A percentile compares a stretch with the other conserved stretches of the same genome.
Evolutionary conservation across 2,888 invertebrate species (phyloP).

Genomic region (Agrotis puta): DNA sequence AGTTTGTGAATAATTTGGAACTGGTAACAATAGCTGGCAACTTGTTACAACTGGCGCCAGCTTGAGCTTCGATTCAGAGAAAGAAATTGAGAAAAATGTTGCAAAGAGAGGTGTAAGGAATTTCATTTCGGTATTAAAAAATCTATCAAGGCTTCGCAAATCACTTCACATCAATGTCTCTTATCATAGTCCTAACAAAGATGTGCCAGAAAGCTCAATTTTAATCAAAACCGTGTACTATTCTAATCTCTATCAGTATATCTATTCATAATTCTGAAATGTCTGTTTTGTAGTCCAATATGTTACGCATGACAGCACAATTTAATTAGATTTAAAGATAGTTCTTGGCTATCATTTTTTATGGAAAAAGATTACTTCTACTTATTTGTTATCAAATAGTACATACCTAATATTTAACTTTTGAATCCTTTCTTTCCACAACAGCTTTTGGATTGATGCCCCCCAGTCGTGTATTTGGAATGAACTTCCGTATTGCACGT

Average conservation of each 20-base stretch:
- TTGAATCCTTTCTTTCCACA: too few relatives aligned
- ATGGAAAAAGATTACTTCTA: background rate
- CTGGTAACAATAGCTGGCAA: conserved; percentile 35
- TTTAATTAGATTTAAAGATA: conserved; percentile 20
- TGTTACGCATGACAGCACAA: conserved; percentile 7
- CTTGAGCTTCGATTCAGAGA: background rate
- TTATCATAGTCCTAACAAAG: background rate
- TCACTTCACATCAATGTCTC: conserved; percentile 2
- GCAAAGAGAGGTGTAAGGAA: background rate
- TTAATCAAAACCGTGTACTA: background rate
- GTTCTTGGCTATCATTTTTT: background rate
- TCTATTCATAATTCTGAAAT: conserved; percentile 31
- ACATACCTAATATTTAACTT: too few relatives aligned
- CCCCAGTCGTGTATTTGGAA: too few relatives aligned
- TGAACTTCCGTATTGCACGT: too few relatives aligned
- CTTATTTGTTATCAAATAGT: conserved; percentile 1
- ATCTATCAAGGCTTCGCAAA: background rate
- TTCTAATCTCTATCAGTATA: conserved; percentile 21
- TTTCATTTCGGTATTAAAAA: conserved; percentile 30
- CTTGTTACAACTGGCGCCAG: conserved; percentile 5
- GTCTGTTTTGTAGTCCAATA: conserved; percentile 35
- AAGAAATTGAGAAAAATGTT: conserved; percentile 22
- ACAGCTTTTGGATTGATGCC: too few relatives aligned
- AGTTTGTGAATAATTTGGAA: conserved; percentile 34
- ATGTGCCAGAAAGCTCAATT: background rate